Evolutionary conservation across 2,888 invertebrate genomes (phyloP), one percentile per base, ranked within the genome.

Genomic region (Scrobipalpa costella): DNA sequence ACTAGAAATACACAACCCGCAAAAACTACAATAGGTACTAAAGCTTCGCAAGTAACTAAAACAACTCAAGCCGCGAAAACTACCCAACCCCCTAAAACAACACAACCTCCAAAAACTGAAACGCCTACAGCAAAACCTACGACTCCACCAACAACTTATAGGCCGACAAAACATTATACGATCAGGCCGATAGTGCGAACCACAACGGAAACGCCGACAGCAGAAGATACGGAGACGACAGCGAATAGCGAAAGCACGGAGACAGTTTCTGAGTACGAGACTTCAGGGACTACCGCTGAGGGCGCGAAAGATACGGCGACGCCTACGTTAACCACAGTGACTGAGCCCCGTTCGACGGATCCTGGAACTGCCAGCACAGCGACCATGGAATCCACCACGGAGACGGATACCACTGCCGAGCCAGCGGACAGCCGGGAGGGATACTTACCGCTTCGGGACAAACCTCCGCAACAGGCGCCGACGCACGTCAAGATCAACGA

Each of bases 401-500:
- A 71, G 52, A 77, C 82, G 63, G 89, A 89, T 63, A 82, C 81
- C 70, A 88, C 89, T 2, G 55, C 72, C 17, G 90, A 91, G 67
- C 80, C 88, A 5, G 86, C 85, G 50, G 90, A 90, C 78, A 90
- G 91, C 76, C 85, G 92, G 64, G 92, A 92, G 74, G 92, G 92
- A 61, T 91, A 89, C 71, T 78, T 91, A 65, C 90, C 91, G 61
- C 84, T 92, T 61, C 84, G 90, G 68, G 92, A 92, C 77, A 91
- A 90, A 69, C 89, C 90, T 59, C 87, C 84, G 68, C 88, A 83
- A 68, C 61, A 61, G 61, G 19, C 59, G 40, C 88, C 88, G 74
- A 90, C 85, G 63, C 85, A 90, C 78, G 92, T 91, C 73, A 91
- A 91, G 80, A 91, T 91, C 82, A 92, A 88, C 82, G 92, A 91